Conservation (phyloP, 2,888 invertebrate genomes). For the Polyommatus iphigenia region DNA sequence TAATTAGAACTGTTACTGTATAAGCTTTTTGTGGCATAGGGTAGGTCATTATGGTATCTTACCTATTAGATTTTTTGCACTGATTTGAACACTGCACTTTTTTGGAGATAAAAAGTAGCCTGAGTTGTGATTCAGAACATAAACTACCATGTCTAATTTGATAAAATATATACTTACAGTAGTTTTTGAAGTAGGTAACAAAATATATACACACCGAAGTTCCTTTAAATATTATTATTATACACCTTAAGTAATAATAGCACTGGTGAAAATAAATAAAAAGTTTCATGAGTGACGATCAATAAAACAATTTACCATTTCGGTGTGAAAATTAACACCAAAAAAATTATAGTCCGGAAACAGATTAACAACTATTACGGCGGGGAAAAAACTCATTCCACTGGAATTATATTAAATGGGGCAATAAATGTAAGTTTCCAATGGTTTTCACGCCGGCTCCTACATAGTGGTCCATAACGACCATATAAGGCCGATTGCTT, state of each 20-base stretch:
- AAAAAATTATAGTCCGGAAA: background rate
- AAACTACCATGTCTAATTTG: too few relatives aligned
- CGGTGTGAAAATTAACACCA: background rate
- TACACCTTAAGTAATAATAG: background rate
- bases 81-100: too few relatives aligned
- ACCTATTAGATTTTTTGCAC: too few relatives aligned
- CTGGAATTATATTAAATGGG: conserved; percentile 65
- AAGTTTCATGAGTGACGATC: background rate
- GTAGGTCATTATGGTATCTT: too few relatives aligned
- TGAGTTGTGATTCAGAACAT: too few relatives aligned
- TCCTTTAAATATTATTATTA: too few relatives aligned
- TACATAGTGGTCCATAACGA: conserved; percentile 72
- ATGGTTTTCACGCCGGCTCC: conserved; percentile 70
- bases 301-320: background rate
- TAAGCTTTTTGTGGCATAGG: too few relatives aligned
- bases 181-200: too few relatives aligned
- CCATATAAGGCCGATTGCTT: conserved; percentile 79
- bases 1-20: too few relatives aligned
- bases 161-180: too few relatives aligned
- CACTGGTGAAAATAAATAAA: background rate
- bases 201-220: too few relatives aligned
- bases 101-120: too few relatives aligned
- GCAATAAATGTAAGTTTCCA: conserved; percentile 69
- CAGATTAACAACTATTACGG: conserved; percentile 17
- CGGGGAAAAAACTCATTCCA: conserved; percentile 46